Conservation (phyloP, 2,797 vertebrate species). For the Hafferia zeledoni region DNA sequence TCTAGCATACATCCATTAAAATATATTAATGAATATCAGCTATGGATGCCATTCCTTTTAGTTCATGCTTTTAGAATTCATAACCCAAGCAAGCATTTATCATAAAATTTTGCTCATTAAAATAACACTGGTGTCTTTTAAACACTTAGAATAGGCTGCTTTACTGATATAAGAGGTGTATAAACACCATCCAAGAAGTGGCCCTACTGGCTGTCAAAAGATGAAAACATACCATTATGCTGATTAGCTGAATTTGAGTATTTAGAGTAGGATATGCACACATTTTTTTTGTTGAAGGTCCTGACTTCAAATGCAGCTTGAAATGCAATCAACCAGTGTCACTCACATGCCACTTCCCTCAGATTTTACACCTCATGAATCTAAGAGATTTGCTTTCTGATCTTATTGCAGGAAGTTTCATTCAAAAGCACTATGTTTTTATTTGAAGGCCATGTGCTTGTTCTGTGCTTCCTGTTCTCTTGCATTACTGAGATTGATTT, state of each 20-base stretch:
- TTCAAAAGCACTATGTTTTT: not conserved
- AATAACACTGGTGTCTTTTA: not conserved
- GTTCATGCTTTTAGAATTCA: not conserved
- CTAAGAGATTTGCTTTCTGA: not conserved
- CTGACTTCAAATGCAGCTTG: conserved; percentile 25
- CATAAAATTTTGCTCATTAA: not conserved
- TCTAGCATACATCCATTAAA: not conserved
- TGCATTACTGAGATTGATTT: not conserved
- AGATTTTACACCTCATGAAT: not conserved
- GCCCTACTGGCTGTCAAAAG: not conserved
- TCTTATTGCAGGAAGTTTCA: not conserved
- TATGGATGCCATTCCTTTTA: not conserved
- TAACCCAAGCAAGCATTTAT: not conserved
- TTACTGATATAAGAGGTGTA: not conserved
- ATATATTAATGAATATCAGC: not conserved
- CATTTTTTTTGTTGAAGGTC: not conserved
- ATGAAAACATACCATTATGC: not conserved
- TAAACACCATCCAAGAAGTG: not conserved
- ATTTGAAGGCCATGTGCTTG: not conserved
- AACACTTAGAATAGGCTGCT: not conserved
- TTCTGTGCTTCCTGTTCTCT: not conserved
- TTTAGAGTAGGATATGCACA: not conserved
- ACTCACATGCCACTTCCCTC: not conserved
- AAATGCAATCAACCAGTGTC: not conserved
- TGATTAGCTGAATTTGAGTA: not conserved